These are phyloP conservation scores for Brachyistius frenatus DNA, from an alignment of 2,113 vertebrate genomes.

Conservation along the genomic window DNA sequence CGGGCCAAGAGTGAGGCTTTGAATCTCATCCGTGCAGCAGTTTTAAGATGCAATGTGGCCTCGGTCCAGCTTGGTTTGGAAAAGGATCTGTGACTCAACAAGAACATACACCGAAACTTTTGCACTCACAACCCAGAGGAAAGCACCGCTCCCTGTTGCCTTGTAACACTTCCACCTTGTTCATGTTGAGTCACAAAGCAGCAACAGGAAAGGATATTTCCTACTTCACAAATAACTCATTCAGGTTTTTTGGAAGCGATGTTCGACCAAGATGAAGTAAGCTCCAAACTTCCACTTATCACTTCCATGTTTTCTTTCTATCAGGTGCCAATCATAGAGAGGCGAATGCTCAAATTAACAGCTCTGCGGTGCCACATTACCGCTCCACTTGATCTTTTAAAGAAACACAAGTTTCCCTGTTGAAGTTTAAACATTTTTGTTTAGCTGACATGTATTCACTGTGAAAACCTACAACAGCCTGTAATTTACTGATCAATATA, in stretches of 20 bases:
- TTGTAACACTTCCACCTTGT: conserved; percentile 72
- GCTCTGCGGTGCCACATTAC: conserved; percentile 10
- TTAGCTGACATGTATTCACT: neutral
- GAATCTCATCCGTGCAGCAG: conserved; percentile 43
- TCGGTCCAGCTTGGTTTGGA: conserved; percentile 59
- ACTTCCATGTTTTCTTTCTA: conserved; percentile 64
- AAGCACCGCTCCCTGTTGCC: conserved; percentile 71
- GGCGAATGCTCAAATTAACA: conserved; percentile 27
- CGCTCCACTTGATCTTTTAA: neutral
- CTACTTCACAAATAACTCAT: conserved; percentile 80
- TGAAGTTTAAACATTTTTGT: neutral
- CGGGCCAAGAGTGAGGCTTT: conserved; percentile 25
- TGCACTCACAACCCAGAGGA: conserved; percentile 71
- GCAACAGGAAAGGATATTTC: conserved; percentile 69
- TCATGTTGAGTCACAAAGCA: conserved; percentile 79
- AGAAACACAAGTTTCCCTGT: neutral
- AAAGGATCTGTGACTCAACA: conserved; percentile 74
- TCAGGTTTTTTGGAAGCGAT: conserved; percentile 75
- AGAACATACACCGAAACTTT: conserved; percentile 64
- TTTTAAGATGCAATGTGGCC: conserved; percentile 49
- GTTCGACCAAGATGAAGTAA: conserved; percentile 74
- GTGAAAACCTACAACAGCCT: too few relatives aligned
- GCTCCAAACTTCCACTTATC: conserved; percentile 30
- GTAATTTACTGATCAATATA: too few relatives aligned
- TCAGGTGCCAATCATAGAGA: conserved; percentile 17